Conservation (phyloP, 53 echinoderm and acorn worm species). For the Zoroaster sp. region DNA sequence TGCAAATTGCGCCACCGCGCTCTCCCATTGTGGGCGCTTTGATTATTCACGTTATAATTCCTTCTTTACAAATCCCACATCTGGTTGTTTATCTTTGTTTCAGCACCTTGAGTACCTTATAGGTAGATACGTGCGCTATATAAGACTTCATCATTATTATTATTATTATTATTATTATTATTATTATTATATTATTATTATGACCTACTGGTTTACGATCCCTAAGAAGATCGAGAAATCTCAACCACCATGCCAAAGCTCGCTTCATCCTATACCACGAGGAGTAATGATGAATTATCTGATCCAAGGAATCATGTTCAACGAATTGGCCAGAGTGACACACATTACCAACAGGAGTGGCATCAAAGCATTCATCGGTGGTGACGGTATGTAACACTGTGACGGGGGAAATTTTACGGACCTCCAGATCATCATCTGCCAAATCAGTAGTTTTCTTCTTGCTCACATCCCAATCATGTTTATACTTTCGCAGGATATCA, state of each 20-base stretch:
- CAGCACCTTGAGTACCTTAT: no score
- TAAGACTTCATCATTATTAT: no score
- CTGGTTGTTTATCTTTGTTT: no score
- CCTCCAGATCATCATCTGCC: background rate
- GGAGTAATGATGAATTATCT: slow-evolving; percentile 40
- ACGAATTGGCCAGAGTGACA: background rate
- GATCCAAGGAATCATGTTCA: background rate
- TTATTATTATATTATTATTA: no score
- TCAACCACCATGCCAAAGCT: slow-evolving; percentile 36
- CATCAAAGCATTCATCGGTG: background rate
- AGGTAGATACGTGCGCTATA: no score
- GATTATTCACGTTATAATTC: no score
- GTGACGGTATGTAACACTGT: background rate
- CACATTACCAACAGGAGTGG: background rate
- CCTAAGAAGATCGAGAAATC: background rate
- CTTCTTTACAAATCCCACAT: no score
- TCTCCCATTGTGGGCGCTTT: no score
- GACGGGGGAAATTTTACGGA: background rate
- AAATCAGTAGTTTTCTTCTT: background rate
- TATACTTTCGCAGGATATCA: slow-evolving; percentile 6
- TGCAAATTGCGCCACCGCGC: no score
- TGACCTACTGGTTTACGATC: no score
- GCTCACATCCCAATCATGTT: background rate
- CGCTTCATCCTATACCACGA: slow-evolving; percentile 51
- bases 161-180: no score